Conservation (phyloP, 2,797 vertebrate species). For the Kryptopterus vitreolus region DNA sequence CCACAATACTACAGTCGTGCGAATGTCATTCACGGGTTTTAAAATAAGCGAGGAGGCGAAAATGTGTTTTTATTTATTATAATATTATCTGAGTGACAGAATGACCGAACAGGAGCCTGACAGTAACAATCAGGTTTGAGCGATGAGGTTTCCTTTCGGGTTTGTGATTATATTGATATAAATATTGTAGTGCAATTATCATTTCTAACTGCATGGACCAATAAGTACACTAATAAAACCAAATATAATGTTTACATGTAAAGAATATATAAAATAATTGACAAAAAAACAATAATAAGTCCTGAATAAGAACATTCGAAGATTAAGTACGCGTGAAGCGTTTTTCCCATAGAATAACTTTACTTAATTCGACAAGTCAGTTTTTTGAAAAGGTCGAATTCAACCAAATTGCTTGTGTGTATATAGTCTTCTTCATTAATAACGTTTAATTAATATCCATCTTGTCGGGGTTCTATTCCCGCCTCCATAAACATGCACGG, state of each 20-base stretch:
- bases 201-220: neutral
- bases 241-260: neutral
- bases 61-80: neutral
- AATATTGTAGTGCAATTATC: neutral
- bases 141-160: neutral
- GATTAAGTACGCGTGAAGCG: too few species aligned
- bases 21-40: neutral
- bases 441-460: too few species aligned
- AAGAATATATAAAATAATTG: neutral
- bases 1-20: neutral
- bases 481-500: too few species aligned
- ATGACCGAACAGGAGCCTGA: conserved; percentile 60
- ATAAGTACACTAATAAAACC: neutral
- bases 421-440: too few species aligned
- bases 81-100: rapidly evolving
- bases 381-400: too few species aligned
- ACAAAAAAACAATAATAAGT: too few species aligned
- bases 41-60: rapidly evolving
- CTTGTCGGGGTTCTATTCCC: too few species aligned
- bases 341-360: too few species aligned
- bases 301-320: too few species aligned
- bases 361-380: too few species aligned
- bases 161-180: neutral
- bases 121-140: conserved; percentile 57
- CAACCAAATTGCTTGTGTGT: too few species aligned